Conservation (phyloP, 2,797 vertebrate genomes). For the Schizopygopsis malacanthus region DNA sequence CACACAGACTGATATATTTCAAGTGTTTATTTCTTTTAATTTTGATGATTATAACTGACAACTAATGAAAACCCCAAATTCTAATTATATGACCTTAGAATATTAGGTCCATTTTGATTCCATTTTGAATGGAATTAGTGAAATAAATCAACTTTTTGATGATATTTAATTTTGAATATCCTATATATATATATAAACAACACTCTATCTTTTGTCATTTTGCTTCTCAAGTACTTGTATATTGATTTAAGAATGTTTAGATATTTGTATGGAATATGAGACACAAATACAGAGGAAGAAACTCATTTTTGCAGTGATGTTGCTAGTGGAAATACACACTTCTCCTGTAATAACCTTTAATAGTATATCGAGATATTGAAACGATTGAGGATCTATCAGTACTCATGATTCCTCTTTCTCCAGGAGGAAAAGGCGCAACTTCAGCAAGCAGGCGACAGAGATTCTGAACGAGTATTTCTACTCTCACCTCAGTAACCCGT, state of each 20-base stretch:
- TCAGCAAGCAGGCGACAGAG: conserved; percentile 92
- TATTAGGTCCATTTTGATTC: too few relatives aligned
- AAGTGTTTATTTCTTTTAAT: too few relatives aligned
- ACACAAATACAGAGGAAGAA: neutral
- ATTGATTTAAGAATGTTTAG: neutral
- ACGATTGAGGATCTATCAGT: neutral
- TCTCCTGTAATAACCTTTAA: neutral
- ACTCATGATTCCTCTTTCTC: neutral
- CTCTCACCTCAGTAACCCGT: conserved; percentile 90
- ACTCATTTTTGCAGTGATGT: neutral
- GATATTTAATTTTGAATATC: too few relatives aligned
- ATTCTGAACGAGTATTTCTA: conserved; percentile 92
- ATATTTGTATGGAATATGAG: neutral
- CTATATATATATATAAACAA: neutral
- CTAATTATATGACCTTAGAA: too few relatives aligned
- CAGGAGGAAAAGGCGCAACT: conserved; percentile 89
- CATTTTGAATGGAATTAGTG: too few relatives aligned
- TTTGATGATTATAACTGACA: too few relatives aligned
- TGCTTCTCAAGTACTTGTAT: neutral
- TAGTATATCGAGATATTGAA: neutral
- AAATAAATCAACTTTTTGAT: too few relatives aligned
- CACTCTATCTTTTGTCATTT: neutral
- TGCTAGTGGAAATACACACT: neutral
- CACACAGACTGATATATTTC: too few relatives aligned
- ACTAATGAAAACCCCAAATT: too few relatives aligned